Conservation (phyloP, 1,140 invertebrate genomes). For the Drosophila subobscura region DNA sequence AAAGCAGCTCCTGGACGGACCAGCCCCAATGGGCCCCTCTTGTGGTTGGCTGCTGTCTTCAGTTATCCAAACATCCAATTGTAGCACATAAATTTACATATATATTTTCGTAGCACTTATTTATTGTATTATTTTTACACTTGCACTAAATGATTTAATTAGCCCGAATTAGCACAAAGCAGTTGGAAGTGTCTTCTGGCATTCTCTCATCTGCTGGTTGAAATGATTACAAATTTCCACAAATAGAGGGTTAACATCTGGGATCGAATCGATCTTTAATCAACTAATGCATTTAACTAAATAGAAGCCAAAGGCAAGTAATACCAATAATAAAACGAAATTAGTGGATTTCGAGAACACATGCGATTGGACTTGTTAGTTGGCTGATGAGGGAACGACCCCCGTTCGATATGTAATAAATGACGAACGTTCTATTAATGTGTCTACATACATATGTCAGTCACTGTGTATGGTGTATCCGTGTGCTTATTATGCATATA, state of each 20-base stretch:
- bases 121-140: too few species aligned
- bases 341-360: slow-evolving; percentile 50
- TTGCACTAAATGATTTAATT: too few species aligned
- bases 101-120: too few species aligned
- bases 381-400: slow-evolving; percentile 35
- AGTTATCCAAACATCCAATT: slow-evolving; percentile 9
- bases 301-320: slow-evolving; percentile 19
- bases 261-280: slow-evolving; percentile 31
- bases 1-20: neutral
- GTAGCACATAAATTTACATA: too few species aligned
- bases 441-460: too few species aligned
- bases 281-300: slow-evolving; percentile 40
- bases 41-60: neutral
- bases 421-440: slow-evolving; percentile 57
- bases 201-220: too few species aligned
- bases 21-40: neutral
- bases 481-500: slow-evolving; percentile 51
- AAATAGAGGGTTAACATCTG: slow-evolving; percentile 20
- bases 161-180: too few species aligned
- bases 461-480: slow-evolving; percentile 11
- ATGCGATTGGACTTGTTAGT: slow-evolving; percentile 38
- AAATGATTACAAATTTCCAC: too few species aligned
- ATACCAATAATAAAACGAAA: slow-evolving; percentile 49
- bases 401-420: slow-evolving; percentile 61
- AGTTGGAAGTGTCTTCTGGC: too few species aligned